phyloP scores from a whole-genome alignment of 2,113 vertebrate species.

The Astur gentilis region DNA sequence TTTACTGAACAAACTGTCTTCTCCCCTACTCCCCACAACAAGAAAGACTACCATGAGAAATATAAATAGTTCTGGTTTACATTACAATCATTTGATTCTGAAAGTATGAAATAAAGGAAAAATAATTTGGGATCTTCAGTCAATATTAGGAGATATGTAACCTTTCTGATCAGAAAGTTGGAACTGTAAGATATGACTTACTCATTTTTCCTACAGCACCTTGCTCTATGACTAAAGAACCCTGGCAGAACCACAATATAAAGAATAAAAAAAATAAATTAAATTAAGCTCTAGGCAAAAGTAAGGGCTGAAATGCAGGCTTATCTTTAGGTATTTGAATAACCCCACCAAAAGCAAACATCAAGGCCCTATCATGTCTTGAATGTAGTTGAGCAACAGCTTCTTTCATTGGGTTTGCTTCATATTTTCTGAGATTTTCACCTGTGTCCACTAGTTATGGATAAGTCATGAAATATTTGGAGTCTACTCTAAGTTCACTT shows the following conservation, averaged over 20 bases:
- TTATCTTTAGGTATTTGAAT: not conserved
- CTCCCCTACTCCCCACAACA: not conserved
- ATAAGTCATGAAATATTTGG: not conserved
- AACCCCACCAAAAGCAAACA: not conserved
- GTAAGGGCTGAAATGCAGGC: rapidly evolving
- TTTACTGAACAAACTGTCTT: not conserved
- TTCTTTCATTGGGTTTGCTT: not conserved
- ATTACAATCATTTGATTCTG: not conserved
- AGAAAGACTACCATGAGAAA: not conserved
- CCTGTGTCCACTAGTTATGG: not conserved
- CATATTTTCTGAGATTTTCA: not conserved
- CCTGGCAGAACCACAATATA: not conserved
- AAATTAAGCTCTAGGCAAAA: not conserved
- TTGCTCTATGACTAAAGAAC: not conserved
- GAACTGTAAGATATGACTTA: not conserved
- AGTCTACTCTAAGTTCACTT: not conserved
- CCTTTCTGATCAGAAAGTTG: not conserved
- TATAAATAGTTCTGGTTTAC: not conserved
- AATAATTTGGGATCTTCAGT: not conserved
- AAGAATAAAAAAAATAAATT: not conserved
- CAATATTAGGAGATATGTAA: not conserved
- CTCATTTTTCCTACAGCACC: not conserved
- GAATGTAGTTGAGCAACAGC: not conserved
- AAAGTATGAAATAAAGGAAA: not conserved
- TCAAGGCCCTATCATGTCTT: not conserved